Percentiles rank a stretch among this genome's conserved stretches.
Conservation (phyloP, 2,113 vertebrate genomes). For the Ctenodactylus gundi region DNA sequence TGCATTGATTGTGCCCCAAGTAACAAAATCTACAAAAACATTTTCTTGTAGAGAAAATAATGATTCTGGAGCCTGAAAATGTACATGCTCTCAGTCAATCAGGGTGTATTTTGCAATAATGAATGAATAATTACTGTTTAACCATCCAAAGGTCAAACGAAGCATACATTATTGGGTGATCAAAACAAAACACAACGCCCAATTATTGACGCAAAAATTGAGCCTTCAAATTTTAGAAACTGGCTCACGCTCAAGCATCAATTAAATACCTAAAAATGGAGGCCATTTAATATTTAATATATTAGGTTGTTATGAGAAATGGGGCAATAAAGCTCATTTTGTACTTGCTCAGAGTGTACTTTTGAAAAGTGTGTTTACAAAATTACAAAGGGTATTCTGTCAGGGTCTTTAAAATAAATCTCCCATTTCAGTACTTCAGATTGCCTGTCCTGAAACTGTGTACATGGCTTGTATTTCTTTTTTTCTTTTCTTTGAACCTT, state of each 20-base stretch:
- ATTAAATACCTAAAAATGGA: neutral
- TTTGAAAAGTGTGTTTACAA: neutral
- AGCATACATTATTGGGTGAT: neutral
- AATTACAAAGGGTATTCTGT: neutral
- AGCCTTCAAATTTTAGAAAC: neutral
- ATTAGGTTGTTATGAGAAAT: neutral
- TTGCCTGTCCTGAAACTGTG: neutral
- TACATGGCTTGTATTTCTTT: neutral
- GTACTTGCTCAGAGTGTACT: neutral
- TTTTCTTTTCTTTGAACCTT: neutral
- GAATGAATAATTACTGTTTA: neutral
- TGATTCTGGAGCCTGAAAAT: too few species aligned
- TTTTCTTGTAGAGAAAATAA: neutral
- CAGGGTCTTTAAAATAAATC: neutral
- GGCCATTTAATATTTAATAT: neutral
- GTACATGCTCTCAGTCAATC: too few species aligned
- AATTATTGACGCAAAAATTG: neutral
- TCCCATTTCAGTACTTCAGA: neutral
- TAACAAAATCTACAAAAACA: neutral
- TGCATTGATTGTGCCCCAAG: neutral
- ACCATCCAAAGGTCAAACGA: neutral
- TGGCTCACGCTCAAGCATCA: neutral
- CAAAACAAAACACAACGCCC: neutral
- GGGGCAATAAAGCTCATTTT: neutral
- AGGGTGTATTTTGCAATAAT: slow-evolving; percentile 6